Base-by-base conservation (phyloP, 2,113 vertebrate genomes). In the Corapipo altera region DNA sequence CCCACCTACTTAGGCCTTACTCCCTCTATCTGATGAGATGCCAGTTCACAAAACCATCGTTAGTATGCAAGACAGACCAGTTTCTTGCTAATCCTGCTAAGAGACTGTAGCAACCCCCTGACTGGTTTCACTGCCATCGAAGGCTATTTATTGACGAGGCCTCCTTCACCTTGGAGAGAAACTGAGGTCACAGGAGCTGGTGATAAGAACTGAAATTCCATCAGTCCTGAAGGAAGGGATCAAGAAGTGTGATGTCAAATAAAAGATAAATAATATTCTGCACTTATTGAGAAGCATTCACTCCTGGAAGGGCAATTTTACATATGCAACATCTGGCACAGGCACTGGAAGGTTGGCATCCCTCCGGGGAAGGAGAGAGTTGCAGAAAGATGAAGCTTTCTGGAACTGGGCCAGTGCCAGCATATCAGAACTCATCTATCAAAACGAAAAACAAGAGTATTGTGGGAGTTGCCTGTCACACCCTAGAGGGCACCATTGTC, bases 401-500 rank as follows among this genome's bases (percentile, higher is more conserved):
- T 51, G 69, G 81, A 74, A 37, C 80, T 58, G 77, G 74, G 73
- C 76, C 37, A 21, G 52, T 35, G 52, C 39, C 85, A 84, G 69
- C 39, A 5, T 23, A 72, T 35, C 79, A 88, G 37, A 81, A 93
- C 85, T 28, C 51, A 65, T 46, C 76, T 51, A 70, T 54, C 46
- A 61, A 52, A 88, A 65, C 11, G 28, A 39, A 80, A 93, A 71
- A 6, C 37, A 46, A 5, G 62, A 85, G 37, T 23, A 41, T 8
- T 41, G 58, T 30, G 65, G 52, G 72, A 96, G 32, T 15, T 67
- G 48, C 12, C 32, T 70, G 18, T 78, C 71, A 75, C 73, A 84
- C 96, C 83, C 88, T 95, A 97, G 93, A 89, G 96, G 97, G 96
- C 95, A 96, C 90, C 89, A 73, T 89, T 94, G 89, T 52, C 84